These are phyloP conservation scores for Plemyria rubiginata DNA, from an alignment of 2,888 invertebrate species.

Conservation along the genomic window DNA sequence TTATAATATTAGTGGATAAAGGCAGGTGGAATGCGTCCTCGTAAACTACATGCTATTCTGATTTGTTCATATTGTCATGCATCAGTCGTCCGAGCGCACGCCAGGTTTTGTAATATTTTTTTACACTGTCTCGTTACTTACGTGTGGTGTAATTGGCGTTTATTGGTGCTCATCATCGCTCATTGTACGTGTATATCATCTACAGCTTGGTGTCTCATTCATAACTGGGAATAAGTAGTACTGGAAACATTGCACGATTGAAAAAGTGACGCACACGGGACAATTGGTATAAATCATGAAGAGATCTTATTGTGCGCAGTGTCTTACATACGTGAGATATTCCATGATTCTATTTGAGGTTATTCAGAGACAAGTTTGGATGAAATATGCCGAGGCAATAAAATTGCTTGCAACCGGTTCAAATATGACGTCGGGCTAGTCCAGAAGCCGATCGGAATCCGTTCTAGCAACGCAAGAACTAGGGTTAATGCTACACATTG, in stretches of 20 bases:
- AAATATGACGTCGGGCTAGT: conserved; percentile 35
- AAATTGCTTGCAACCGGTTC: conserved; percentile 38
- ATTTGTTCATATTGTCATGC: conserved; percentile 43
- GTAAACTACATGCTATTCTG: conserved; percentile 36
- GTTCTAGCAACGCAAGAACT: conserved; percentile 14
- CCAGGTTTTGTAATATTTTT: conserved; percentile 37
- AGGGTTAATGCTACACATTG: neutral
- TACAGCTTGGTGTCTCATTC: conserved; percentile 21
- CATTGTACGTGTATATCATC: conserved; percentile 27
- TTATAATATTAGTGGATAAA: no score
- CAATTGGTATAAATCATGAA: conserved; percentile 36
- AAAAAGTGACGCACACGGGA: conserved; percentile 35
- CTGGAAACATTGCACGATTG: conserved; percentile 34
- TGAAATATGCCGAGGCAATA: conserved; percentile 21
- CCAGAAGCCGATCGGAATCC: conserved; percentile 18
- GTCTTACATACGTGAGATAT: conserved; percentile 26
- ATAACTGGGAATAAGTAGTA: conserved; percentile 18
- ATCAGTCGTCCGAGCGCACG: conserved; percentile 34
- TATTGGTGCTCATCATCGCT: conserved; percentile 41
- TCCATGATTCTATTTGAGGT: conserved; percentile 20
- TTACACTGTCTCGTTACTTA: conserved; percentile 32
- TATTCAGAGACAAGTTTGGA: conserved; percentile 26
- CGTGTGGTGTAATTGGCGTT: conserved; percentile 37
- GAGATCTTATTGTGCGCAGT: conserved; percentile 36
- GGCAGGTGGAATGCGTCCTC: conserved; percentile 38